These are phyloP conservation scores for Pheosia tremula DNA, from an alignment of 2,888 invertebrate genomes.

Conservation along the genomic window DNA sequence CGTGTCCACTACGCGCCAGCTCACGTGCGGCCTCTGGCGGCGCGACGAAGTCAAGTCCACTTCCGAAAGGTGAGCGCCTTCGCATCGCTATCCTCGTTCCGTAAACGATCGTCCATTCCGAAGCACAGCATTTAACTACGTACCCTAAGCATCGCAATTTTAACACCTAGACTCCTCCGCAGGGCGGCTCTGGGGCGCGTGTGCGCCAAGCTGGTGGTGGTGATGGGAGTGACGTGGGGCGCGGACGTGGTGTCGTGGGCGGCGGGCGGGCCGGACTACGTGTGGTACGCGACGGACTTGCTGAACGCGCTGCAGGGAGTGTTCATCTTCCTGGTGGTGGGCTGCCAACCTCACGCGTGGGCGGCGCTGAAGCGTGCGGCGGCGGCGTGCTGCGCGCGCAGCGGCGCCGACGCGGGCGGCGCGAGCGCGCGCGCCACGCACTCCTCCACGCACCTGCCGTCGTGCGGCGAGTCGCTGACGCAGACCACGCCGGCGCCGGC, in stretches of 20 bases:
- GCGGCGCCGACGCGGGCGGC: slow-evolving; percentile 75
- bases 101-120: not conserved
- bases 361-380: slow-evolving; percentile 67
- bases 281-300: slow-evolving; percentile 94
- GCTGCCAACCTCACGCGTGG: slow-evolving; percentile 93
- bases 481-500: slow-evolving; percentile 88
- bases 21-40: slow-evolving; percentile 95
- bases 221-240: slow-evolving; percentile 84
- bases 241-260: slow-evolving; percentile 94
- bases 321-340: slow-evolving; percentile 94
- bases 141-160: not conserved
- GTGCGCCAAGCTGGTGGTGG: slow-evolving; percentile 92
- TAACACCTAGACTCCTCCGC: slow-evolving; percentile 10
- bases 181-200: slow-evolving; percentile 92
- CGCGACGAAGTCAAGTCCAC: slow-evolving; percentile 95
- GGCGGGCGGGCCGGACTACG: slow-evolving; percentile 90
- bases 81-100: not conserved
- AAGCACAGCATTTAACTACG: not conserved
- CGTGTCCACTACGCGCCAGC: slow-evolving; percentile 91
- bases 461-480: slow-evolving; percentile 90
- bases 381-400: slow-evolving; percentile 82
- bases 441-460: slow-evolving; percentile 93
- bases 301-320: slow-evolving; percentile 95
- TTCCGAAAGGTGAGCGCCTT: slow-evolving; percentile 64
- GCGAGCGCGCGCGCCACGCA: slow-evolving; percentile 73